Evolutionary conservation across 2,797 vertebrate genomes (phyloP).

Genomic region (Tolypeutes matacus): DNA sequence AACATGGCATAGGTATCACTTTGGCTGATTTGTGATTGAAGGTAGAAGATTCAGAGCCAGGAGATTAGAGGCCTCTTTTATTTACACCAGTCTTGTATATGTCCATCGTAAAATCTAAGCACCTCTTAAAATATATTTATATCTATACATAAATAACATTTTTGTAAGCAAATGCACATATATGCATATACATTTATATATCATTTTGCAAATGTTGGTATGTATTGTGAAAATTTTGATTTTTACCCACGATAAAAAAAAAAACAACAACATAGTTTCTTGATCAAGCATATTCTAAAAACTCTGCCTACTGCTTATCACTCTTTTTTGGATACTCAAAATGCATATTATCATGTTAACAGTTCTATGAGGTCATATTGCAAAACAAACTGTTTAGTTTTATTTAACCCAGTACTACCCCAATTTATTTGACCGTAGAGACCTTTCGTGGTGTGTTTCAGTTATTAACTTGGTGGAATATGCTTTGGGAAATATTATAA

Average conservation of each 20-base stretch:
- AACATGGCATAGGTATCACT: background rate
- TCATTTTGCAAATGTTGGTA: no score
- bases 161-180: no score
- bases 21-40: background rate
- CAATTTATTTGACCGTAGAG: background rate
- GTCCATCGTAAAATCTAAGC: no score
- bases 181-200: no score
- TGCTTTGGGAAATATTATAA: background rate
- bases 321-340: background rate
- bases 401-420: background rate
- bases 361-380: background rate
- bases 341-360: background rate
- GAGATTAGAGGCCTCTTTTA: background rate
- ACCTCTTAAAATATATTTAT: no score
- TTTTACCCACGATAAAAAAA: no score
- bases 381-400: slow-evolving; percentile 25
- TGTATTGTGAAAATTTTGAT: no score
- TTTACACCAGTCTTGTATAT: background rate
- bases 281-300: background rate
- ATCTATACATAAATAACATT: no score
- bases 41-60: background rate
- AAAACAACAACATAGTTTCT: background rate
- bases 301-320: background rate
- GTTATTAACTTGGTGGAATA: background rate
- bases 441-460: background rate